These are phyloP conservation scores for Antennarius maculatus DNA, from an alignment of 2,797 vertebrate species.

Conservation along the genomic window DNA sequence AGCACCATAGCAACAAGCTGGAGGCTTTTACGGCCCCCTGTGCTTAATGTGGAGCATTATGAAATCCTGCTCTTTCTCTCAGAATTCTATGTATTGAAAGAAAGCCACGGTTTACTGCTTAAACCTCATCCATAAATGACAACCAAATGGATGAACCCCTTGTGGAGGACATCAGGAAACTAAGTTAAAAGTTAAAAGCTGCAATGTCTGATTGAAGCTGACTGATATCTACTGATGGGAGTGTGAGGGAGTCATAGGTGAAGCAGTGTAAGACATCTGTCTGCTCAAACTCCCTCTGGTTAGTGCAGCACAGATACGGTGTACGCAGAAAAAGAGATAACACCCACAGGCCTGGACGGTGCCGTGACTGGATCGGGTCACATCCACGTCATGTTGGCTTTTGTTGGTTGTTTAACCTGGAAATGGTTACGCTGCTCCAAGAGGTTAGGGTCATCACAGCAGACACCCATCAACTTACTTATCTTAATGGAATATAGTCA, in stretches of 20 bases:
- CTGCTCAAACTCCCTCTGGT: slow-evolving; percentile 9
- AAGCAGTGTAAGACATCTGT: not conserved
- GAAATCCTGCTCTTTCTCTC: slow-evolving; percentile 65
- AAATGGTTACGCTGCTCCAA: slow-evolving; percentile 54
- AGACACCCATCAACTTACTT: slow-evolving; percentile 20
- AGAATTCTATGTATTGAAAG: slow-evolving; percentile 27
- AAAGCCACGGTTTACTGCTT: slow-evolving; percentile 16
- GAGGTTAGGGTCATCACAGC: slow-evolving; percentile 22
- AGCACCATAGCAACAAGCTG: slow-evolving; percentile 78
- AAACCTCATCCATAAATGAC: slow-evolving; percentile 53
- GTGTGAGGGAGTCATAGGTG: not conserved
- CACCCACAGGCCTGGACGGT: slow-evolving; percentile 11
- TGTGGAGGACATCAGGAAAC: slow-evolving; percentile 27
- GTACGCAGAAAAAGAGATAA: slow-evolving; percentile 25
- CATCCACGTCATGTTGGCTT: slow-evolving; percentile 51
- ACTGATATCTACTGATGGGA: not conserved
- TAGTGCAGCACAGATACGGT: slow-evolving; percentile 16
- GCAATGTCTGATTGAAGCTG: not conserved
- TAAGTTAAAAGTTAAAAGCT: slow-evolving; percentile 31
- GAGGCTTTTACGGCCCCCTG: slow-evolving; percentile 65
- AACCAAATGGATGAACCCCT: slow-evolving; percentile 29
- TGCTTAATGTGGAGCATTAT: slow-evolving; percentile 61
- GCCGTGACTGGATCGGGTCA: slow-evolving; percentile 31
- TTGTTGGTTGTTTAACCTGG: slow-evolving; percentile 61
- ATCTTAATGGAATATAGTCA: slow-evolving; percentile 27